These are phyloP conservation scores for Harmothoe impar DNA, from an alignment of 2,888 invertebrate genomes.

Conservation along the genomic window DNA sequence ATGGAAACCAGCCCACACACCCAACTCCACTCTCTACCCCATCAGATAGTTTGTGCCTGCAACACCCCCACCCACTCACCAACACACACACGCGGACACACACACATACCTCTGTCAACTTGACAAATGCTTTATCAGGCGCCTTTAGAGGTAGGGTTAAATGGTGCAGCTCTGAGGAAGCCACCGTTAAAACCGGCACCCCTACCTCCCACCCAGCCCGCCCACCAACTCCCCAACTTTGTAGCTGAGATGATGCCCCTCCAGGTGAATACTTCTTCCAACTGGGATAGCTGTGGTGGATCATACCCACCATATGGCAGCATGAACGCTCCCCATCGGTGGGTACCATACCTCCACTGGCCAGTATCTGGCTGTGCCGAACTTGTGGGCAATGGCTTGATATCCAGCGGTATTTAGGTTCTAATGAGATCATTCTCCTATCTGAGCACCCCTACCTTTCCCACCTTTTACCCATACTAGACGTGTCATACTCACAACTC, in stretches of 20 bases:
- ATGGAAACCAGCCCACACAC: conserved; percentile 11
- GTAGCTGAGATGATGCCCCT: neutral
- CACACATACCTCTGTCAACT: conserved; percentile 23
- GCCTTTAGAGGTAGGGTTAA: neutral
- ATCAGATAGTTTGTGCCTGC: neutral
- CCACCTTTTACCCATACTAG: neutral
- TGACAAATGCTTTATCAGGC: conserved; percentile 37
- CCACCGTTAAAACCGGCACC: neutral
- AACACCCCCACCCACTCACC: neutral
- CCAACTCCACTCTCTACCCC: neutral
- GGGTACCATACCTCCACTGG: neutral
- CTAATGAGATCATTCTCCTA: neutral
- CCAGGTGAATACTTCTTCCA: neutral
- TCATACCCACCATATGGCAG: neutral
- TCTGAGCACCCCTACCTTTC: neutral
- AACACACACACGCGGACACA: no score
- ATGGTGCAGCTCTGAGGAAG: conserved; percentile 5
- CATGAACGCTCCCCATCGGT: neutral
- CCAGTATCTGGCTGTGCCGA: neutral
- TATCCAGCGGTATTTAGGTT: neutral
- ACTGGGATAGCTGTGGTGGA: neutral
- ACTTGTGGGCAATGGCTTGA: conserved; percentile 1
- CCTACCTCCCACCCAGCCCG: neutral
- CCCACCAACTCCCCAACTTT: neutral
- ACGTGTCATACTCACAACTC: no score